Evolutionary conservation across 2,113 vertebrate genomes (phyloP), one percentile per base, ranked within the genome.

Genomic region (Columbina picui): DNA sequence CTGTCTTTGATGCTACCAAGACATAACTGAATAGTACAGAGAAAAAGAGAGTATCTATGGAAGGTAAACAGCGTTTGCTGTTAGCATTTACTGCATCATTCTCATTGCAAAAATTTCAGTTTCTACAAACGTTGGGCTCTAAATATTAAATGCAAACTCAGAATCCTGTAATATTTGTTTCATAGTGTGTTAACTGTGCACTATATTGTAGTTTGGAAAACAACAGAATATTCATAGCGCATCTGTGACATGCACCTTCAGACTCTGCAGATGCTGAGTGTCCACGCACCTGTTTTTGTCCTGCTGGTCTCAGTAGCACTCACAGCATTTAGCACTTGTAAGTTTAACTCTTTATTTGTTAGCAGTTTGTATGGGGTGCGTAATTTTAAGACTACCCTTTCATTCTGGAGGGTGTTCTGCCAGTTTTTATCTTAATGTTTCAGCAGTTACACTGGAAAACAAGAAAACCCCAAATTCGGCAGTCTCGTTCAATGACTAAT

Each of bases 81-180:
- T n/a, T 56, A 17, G 43, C 79, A 49, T 75, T 67, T 87, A 68
- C 50, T 55, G 52, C 36, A 7, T 80, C 87, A 41, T 74, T 57
- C 80, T 90, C 7, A 2, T 38, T 57, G 79, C 73, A 94, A 87
- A 84, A 69, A 43, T 84, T 63, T 82, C 3, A 6, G 39, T 87
- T 96, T 96, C 61, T 87, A 56, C 9, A 12, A 91, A 63, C 23
- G 49, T 57, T 36, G 91, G 57, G 75, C 71, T 90, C 93, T 96
- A 93, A 89, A 95, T 90, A 83, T 2, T 71, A 87, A 70, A 74
- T 59, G 73, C 73, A 79, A 73, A 50, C 75, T 89, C 74, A 68
- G 61, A 96, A 71, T 61, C 50, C 27, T 50, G 61, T 84, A 43
- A 45, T 53, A 11, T 57, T 95, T 94, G 85, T 96, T 84, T 90